These are phyloP conservation scores for Tachuris rubrigastra DNA, from an alignment of 2,113 vertebrate genomes.

Conservation along the genomic window DNA sequence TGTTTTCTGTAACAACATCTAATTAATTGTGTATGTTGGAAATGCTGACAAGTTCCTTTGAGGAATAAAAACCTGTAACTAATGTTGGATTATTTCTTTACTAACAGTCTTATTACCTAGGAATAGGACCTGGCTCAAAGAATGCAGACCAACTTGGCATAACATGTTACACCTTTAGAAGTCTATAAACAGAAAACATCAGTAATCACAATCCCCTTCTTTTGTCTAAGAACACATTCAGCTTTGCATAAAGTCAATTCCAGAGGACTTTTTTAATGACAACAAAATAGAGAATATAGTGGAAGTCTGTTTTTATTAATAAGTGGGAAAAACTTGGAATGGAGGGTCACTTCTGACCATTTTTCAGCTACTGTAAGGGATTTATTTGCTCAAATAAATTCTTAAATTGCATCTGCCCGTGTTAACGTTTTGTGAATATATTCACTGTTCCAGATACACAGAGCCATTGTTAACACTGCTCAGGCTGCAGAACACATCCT, in stretches of 20 bases:
- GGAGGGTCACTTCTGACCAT: slow-evolving; percentile 24
- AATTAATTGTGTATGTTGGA: neutral
- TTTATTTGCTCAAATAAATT: slow-evolving; percentile 46
- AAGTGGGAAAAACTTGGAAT: neutral
- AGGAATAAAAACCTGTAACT: neutral
- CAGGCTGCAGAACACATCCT: neutral
- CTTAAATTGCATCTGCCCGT: slow-evolving; percentile 28
- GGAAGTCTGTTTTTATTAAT: slow-evolving; percentile 2
- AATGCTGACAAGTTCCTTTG: neutral
- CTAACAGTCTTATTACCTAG: neutral
- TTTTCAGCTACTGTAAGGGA: slow-evolving; percentile 18
- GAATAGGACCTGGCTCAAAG: neutral
- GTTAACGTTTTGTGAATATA: slow-evolving; percentile 44
- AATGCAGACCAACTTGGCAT: neutral
- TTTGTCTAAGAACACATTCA: neutral
- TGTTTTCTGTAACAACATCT: neutral
- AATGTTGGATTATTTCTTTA: neutral
- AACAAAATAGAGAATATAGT: neutral
- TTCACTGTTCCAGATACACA: slow-evolving; percentile 56
- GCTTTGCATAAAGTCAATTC: slow-evolving; percentile 33
- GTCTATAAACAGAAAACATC: neutral
- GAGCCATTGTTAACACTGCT: neutral
- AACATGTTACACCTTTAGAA: neutral
- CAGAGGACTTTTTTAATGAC: neutral
- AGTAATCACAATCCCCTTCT: neutral